Base-by-base conservation (phyloP, 2,888 invertebrate genomes). In the Malachius bipustulatus region DNA sequence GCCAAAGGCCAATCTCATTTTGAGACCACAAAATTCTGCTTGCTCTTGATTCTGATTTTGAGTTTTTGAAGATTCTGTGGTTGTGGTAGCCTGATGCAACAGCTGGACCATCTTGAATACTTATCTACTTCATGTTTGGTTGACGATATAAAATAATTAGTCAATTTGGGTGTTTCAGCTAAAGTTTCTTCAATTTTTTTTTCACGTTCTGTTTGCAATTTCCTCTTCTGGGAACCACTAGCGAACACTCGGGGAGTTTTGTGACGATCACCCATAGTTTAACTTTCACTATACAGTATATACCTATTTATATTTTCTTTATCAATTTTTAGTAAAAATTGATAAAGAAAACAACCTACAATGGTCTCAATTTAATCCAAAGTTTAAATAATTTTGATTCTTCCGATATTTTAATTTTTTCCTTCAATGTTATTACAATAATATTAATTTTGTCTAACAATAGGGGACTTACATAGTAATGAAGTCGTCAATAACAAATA, bases 1-100 rank as follows among this genome's bases (percentile, higher is more conserved):
- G 14, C 14, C 30, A 30, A 30, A 30, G 30, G 15, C 30, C 30
- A 14, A 30, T 30, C 14, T 30, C 30, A 30, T 30, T 30, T 30
- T 30, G 30, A 30, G 14, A 30, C 30, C 30, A 10, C 12, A 30
- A 30, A 30, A 30, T 30, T 30, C 13, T 24, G 24, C 24, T 8
- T 24, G 8, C 24, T 24, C 24, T 24, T 24, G 24, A 24, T 6
- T 9, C 24, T 30, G 30, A 30, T 30, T 9, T 30, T 30, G 14
- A 30, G 14, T 30, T 30, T 14, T 30, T 14, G 30, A 30, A 30
- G 15, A 30, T 30, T 30, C n/a, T n/a, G n/a, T n/a, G n/a, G n/a
- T 14, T 30, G 30, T 30, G n/a, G 30, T 30, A 16, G 13, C 13
- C 30, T 30, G 30, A 30, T 30, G 30, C 14, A 30, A 30, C 30